Base-by-base conservation (phyloP, 2,888 invertebrate genomes). In the Ormia ochracea region DNA sequence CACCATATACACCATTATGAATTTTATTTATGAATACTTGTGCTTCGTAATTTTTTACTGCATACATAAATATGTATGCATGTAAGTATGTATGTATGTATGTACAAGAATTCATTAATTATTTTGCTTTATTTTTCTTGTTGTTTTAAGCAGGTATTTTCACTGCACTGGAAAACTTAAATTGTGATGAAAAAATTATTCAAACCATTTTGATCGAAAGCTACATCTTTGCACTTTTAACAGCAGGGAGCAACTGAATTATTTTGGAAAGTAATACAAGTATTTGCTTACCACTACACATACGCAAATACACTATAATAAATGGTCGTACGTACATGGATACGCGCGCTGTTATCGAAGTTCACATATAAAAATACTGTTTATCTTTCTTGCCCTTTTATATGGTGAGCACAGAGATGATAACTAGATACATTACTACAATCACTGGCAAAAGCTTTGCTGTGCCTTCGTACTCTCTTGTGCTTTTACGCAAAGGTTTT, bases 201-300 rank as follows among this genome's bases (percentile, higher is more conserved):
- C 43, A 19, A 23, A 41, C 50, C 50, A 56, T 66, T 28, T 41
- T 61, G n/a, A n/a, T 5, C 6, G 23, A 41, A 50, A 59, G 50
- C 72, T 68, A 73, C 76, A 76, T 76, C 61, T 72, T 76, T 38
- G 68, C 72, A 76, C 76, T 72, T 73, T 79, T 33, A 63, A 63
- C 56, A 73, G 50, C 58, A 31, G 72, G 68, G 72, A 80, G 68
- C 61, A 76, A 80, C 80, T 80, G 68, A 80, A 73, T 33, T 73
- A 56, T 48, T 76, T 73, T 68, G 26, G 21, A 63, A 63, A 56
- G 50, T 41, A 63, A 73, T 68, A 19, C 72, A 73, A 66, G 66
- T 72, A 68, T 76, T 75, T 79, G 69, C 75, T 50, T 56, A 41
- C 38, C 31, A 50, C 36, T 52, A 50, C 43, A 45, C 43, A 4